Base-by-base conservation (phyloP, 1,140 invertebrate species). In the Spodoptera frugiperda region DNA sequence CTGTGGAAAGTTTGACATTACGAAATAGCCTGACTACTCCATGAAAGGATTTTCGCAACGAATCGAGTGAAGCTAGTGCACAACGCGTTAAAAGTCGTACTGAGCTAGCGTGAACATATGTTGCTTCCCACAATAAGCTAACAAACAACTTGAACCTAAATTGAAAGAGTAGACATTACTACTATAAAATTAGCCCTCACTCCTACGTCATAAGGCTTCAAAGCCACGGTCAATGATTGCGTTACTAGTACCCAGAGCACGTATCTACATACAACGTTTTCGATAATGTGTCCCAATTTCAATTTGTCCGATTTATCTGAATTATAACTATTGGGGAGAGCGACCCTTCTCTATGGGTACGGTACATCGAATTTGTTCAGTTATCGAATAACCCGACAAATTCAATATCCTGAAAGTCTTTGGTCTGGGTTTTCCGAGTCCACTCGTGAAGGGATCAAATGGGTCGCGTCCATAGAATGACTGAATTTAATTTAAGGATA, bases 241-340 rank as follows among this genome's bases (percentile, higher is more conserved):
- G 33, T 39, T 39, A 61, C 10, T 17, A 39, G 39, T 33, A 33
- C 15, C 39, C 30, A 15, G n/a, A 61, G 15, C 57, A 39, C 57
- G 15, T 63, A 44, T 44, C 9, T 17, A 44, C 15, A 39, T 39
- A n/a, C n/a, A 33, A 44, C 33, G 33, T 2, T 63, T 44, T 17
- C 15, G 44, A 44, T 63, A n/a, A 44, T 39, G 30, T n/a, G 15
- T 44, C 33, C 59, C 33, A 44, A 63, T 63, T 63, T 63, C 33
- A 44, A 63, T 63, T 63, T 63, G 15, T 63, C 33, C 33, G 33
- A 17, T 63, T 63, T 44, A 44, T 63, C n/a, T 63, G 33, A 63
- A 63, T 63, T 63, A 63, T 46, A n/a, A 39, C 57, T 17, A 39
- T 61, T 61, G 21, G n/a, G n/a, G n/a, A n/a, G 57, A 61, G 57